These are phyloP conservation scores for Megalurothrips usitatus DNA, from an alignment of 2,888 invertebrate genomes.

Conservation along the genomic window DNA sequence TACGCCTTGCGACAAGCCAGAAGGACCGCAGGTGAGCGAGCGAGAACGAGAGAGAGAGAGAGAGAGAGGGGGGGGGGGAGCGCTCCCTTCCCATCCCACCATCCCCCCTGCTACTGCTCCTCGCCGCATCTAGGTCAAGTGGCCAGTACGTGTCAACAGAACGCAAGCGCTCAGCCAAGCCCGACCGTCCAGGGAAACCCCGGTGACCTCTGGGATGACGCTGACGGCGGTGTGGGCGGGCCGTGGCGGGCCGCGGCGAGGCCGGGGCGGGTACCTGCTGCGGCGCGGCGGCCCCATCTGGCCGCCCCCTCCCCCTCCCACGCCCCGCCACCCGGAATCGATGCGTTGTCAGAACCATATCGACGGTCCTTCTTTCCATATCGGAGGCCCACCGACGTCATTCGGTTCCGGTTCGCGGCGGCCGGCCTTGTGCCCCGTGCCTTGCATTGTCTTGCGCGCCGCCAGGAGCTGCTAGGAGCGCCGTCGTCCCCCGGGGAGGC, in stretches of 20 bases:
- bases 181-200: not conserved
- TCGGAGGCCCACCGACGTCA: too few species aligned
- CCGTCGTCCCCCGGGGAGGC: too few species aligned
- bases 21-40: not conserved
- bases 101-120: not conserved
- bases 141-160: not conserved
- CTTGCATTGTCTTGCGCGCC: too few species aligned
- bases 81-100: not conserved
- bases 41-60: not conserved
- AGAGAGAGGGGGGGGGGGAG: not conserved
- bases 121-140: not conserved
- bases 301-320: not conserved
- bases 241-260: not conserved
- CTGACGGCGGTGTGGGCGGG: not conserved
- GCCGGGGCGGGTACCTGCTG: not conserved
- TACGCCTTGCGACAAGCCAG: constrained; percentile 15
- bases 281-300: not conserved
- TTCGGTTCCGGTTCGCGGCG: too few species aligned
- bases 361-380: too few species aligned
- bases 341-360: not conserved
- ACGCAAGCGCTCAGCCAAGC: not conserved
- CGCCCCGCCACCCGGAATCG: not conserved
- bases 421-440: too few species aligned
- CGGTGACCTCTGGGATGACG: too few species aligned
- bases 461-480: too few species aligned